A percentile compares a stretch with the other conserved stretches of the same genome.
phyloP scores from a whole-genome alignment of 2,797 vertebrate species.

The Orientallactaga sibirica region DNA sequence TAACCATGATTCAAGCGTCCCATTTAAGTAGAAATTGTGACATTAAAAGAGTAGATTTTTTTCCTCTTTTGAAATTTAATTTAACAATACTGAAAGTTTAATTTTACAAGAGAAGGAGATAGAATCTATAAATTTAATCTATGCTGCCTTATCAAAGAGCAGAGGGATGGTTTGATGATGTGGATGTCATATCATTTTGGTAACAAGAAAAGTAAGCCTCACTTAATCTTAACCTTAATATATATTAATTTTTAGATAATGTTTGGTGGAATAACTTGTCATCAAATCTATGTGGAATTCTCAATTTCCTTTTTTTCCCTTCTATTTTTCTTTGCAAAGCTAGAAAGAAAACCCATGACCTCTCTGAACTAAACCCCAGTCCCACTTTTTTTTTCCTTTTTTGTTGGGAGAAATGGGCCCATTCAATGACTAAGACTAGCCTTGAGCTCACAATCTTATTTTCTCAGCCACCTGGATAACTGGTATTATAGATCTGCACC shows the following conservation, averaged over 20 bases:
- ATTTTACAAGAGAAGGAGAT: conserved; percentile 1
- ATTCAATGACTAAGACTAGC: too few relatives aligned
- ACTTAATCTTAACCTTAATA: conserved; percentile 3
- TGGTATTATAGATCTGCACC: background rate
- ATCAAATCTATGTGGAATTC: background rate
- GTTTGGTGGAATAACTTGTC: background rate
- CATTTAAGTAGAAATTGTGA: conserved; percentile 38
- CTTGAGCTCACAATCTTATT: background rate
- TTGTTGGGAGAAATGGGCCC: background rate
- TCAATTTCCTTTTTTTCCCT: background rate
- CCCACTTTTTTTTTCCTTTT: background rate
- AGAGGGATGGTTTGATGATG: conserved; percentile 6
- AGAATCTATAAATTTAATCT: conserved; percentile 28
- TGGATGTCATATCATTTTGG: background rate
- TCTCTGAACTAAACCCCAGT: background rate
- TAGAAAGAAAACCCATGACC: background rate
- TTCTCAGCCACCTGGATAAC: background rate
- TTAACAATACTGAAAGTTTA: conserved; percentile 24
- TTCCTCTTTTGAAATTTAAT: conserved; percentile 43
- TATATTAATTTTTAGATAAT: conserved; percentile 24
- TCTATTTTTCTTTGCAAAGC: background rate
- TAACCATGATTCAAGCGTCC: background rate
- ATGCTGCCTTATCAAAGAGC: background rate
- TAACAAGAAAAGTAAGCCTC: background rate
- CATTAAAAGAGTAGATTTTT: background rate